Base-by-base conservation (phyloP, 2,888 invertebrate genomes). In the Hanleya hanleyi region DNA sequence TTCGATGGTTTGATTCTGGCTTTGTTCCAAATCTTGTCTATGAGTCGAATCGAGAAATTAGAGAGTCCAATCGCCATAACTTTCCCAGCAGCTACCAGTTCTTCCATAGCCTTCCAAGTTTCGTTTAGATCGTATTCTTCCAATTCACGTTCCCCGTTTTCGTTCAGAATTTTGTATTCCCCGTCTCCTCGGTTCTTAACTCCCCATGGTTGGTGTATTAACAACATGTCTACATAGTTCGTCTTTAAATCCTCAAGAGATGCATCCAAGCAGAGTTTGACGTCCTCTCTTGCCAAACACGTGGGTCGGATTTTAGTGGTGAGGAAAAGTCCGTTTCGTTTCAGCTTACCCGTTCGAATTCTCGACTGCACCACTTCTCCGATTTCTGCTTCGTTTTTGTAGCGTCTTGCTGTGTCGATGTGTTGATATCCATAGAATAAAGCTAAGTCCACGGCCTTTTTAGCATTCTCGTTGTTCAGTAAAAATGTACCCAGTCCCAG, bases 131-230 rank as follows among this genome's bases (percentile, higher is more conserved):
- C 78, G 64, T 80, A 77, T 18, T 77, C 37, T 18, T 76, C 75
- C 64, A 79, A 78, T 35, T 80, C 75, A 5, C 74, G 70, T 5
- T 76, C 65, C 12, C 80, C 84, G 1, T 78, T 73, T 29, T 57
- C 41, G 22, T 75, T 69, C 0, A 66, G 1, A 1, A 81, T 80
- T 26, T 75, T 78, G 1, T 77, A 38, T 2, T 73, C 75, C 1
- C 83, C 82, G 51, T 82, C 78, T 0, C 79, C 81, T 18, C 57
- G 75, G 67, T 85, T 83, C n/a, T 74, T 75, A 37, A 75, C 38
- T 0, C 82, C 83, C 84, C 84, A 86, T 1, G 87, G 87, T 36
- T 77, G 70, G 69, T 87, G 87, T 57, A 87, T 82, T 22, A 87
- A 71, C 32, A 85, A 67, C 74, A 86, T 74, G 73, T 87, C 86